These are phyloP conservation scores for Aethina tumida DNA, from an alignment of 1,140 invertebrate species.

Conservation along the genomic window DNA sequence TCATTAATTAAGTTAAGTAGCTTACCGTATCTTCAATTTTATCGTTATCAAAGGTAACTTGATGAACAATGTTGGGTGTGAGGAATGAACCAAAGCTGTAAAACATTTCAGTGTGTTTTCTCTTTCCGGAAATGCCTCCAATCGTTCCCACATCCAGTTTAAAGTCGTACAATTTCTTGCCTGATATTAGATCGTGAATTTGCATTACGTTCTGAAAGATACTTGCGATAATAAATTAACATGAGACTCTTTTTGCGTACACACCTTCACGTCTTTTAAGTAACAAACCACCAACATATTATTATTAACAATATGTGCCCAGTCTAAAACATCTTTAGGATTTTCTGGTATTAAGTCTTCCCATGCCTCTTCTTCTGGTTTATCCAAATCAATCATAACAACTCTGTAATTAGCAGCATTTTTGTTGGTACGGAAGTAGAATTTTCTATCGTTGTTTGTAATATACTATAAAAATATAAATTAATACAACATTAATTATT, in stretches of 20 bases:
- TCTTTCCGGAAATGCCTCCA: constrained; percentile 73
- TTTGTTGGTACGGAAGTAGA: constrained; percentile 89
- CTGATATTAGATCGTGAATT: constrained; percentile 66
- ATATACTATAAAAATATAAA: constrained; percentile 60
- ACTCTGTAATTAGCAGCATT: constrained; percentile 86
- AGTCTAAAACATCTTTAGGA: constrained; percentile 79
- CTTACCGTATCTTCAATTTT: constrained; percentile 55
- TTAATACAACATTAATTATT: constrained; percentile 9
- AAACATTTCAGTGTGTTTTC: constrained; percentile 82
- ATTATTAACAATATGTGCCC: constrained; percentile 69
- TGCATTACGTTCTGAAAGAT: constrained; percentile 68
- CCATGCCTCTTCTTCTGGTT: constrained; percentile 73
- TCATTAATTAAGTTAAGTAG: constrained; percentile 2
- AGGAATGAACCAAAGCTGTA: constrained; percentile 91
- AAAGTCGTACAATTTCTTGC: constrained; percentile 60
- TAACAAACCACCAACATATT: constrained; percentile 88
- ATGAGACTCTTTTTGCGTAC: constrained; percentile 4
- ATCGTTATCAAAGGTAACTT: constrained; percentile 64
- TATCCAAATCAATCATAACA: constrained; percentile 79
- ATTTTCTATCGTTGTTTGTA: constrained; percentile 75
- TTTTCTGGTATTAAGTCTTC: constrained; percentile 75
- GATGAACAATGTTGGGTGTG: constrained; percentile 83
- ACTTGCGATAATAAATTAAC: constrained; percentile 8
- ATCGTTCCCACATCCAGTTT: constrained; percentile 81
- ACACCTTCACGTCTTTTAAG: constrained; percentile 90